Evolutionary conservation across 2,797 vertebrate genomes (phyloP), one percentile per base, ranked within the genome.

Genomic region (Chelon labrosus): DNA sequence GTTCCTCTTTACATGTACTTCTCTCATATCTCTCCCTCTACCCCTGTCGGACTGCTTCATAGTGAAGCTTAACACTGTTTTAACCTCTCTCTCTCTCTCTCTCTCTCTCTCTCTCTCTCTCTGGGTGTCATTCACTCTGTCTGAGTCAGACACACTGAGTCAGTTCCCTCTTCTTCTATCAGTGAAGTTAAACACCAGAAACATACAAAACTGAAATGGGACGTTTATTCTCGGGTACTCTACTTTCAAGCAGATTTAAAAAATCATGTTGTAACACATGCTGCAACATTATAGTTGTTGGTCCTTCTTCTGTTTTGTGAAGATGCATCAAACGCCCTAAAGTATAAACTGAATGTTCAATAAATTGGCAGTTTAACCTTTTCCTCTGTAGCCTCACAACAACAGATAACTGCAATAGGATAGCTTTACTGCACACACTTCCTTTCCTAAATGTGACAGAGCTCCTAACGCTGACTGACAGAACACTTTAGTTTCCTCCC

Each of bases 141-240:
- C 70, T 84, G 81, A 88, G 65, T 90, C 82, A 85, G 63, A 58
- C 66, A 35, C 17, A 42, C 79, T 82, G 72, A 85, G 56, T 63
- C 68, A 78, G 81, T 83, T 85, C 77, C 69, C 77, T 75, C 59
- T 50, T 57, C 49, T 79, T n/a, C 42, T 57, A 38, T 70, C 56
- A 20, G 13, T 35, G 49, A 10, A 71, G 9, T 70, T 25, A 72
- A 1, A 53, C 13, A 70, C 27, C 3, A 65, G 13, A 46, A 17
- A 47, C 17, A 39, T 4, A 22, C 51, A 13, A 54, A 8, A 1
- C 10, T 49, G 16, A 70, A 17, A 31, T 7, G 0, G 39, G 31
- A 27, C 6, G 31, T 70, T 49, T 25, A 39, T 55, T 16, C 66
- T 64, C 53, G 11, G 35, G 4, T 17, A 19, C 20, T 7, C 1